Evolutionary conservation across 2,113 vertebrate genomes (phyloP).

Genomic region (Falco punctatus): DNA sequence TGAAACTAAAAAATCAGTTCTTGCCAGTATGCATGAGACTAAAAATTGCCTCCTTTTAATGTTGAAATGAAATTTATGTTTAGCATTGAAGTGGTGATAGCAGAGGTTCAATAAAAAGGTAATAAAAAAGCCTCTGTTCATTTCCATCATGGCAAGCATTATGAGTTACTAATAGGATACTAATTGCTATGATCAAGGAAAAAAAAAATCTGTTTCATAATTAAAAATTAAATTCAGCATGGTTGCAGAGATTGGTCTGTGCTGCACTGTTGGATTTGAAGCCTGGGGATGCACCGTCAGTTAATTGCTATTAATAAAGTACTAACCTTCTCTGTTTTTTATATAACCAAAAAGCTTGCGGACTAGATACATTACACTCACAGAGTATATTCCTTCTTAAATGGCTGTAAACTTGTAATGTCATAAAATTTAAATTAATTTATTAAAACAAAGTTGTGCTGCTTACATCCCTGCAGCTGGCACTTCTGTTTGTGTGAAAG

Average conservation of each 20-base stretch:
- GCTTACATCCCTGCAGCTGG: neutral
- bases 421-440: neutral
- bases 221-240: neutral
- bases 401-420: neutral
- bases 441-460: neutral
- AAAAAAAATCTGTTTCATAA: neutral
- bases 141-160: rapidly evolving
- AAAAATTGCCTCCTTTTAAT: neutral
- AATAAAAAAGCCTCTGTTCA: neutral
- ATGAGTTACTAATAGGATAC: neutral
- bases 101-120: neutral
- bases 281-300: neutral
- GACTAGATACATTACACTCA: neutral
- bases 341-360: neutral
- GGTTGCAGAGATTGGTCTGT: neutral
- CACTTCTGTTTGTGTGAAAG: neutral
- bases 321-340: neutral
- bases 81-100: neutral
- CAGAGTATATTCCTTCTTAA: neutral
- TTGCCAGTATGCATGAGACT: neutral
- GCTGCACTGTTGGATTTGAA: neutral
- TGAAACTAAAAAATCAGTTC: neutral
- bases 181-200: neutral
- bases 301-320: neutral
- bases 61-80: neutral